A percentile compares a stretch with the other conserved stretches of the same genome.
phyloP scores from a whole-genome alignment of 2,888 invertebrate genomes.

The Oeneis ivallda region DNA sequence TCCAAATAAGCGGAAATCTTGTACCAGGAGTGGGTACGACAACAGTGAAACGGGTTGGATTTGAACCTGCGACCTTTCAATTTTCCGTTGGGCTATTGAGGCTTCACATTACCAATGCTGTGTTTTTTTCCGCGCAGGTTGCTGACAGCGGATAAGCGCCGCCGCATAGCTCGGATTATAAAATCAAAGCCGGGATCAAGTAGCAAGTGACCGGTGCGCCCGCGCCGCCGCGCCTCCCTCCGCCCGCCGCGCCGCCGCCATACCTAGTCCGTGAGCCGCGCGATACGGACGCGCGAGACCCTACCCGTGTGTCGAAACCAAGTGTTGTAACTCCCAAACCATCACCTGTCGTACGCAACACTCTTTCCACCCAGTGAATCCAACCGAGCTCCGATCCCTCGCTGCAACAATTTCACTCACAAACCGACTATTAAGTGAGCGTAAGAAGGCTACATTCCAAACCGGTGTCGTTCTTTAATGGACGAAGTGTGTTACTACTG shows the following conservation, averaged over 20 bases:
- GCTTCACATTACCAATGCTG: background rate
- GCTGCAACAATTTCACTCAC: constrained; percentile 54
- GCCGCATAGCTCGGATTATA: constrained; percentile 48
- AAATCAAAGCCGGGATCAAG: constrained; percentile 63
- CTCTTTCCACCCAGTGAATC: constrained; percentile 47
- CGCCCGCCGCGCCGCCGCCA: constrained; percentile 23
- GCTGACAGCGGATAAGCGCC: constrained; percentile 39
- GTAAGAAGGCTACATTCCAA: constrained; percentile 76
- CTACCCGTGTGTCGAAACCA: constrained; percentile 32
- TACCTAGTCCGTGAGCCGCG: constrained; percentile 59
- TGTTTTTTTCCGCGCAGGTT: constrained; percentile 45
- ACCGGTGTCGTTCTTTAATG: constrained; percentile 79
- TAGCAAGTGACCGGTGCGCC: constrained; percentile 54
- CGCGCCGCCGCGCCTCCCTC: constrained; percentile 43
- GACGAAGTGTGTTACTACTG: constrained; percentile 71
- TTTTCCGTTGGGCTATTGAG: too few relatives aligned
- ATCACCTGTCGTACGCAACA: constrained; percentile 45
- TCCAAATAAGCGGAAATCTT: too few relatives aligned
- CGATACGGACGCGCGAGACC: constrained; percentile 49
- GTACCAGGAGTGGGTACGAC: too few relatives aligned
- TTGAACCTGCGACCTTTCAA: too few relatives aligned
- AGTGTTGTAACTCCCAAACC: constrained; percentile 49
- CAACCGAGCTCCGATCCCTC: constrained; percentile 48
- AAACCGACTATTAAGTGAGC: constrained; percentile 52
- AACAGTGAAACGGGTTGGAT: too few relatives aligned